Evolutionary conservation across 30 jellyfish, hydroid and myxozoan species (phyloP).

Genomic region (Turritopsis rubra): DNA sequence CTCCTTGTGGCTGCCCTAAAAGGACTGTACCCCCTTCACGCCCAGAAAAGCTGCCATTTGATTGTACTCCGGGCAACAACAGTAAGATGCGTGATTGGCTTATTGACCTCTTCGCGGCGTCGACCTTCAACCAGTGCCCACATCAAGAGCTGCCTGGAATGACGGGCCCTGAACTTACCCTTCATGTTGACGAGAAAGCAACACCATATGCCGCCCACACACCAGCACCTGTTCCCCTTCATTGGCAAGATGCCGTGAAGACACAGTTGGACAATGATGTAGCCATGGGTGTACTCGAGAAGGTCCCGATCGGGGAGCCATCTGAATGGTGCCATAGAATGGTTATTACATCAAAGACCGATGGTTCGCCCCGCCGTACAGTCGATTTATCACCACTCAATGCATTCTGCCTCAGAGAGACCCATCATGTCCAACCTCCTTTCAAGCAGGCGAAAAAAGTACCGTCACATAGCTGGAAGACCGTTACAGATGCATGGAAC

Average conservation of each 20-base stretch:
- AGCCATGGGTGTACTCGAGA: constrained; percentile 5
- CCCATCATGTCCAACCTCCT: background rate
- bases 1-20: background rate
- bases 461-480: too few relatives aligned
- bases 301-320: constrained; percentile 1
- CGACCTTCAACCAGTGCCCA: background rate
- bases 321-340: background rate
- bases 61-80: background rate
- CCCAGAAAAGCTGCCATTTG: constrained; percentile 7
- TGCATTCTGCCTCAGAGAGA: background rate
- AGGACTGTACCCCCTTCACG: background rate
- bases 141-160: constrained; percentile 2
- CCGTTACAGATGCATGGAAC: background rate
- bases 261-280: background rate
- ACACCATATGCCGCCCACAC: too few relatives aligned
- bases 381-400: background rate
- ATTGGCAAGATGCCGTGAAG: constrained; percentile 10
- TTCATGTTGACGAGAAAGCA: background rate
- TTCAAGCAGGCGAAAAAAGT: constrained; percentile 4
- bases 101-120: background rate
- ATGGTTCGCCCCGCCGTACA: background rate
- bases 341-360: background rate
- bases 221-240: background rate
- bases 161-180: background rate
- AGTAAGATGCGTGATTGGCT: background rate